These are phyloP conservation scores for Theretra japonica DNA, from an alignment of 2,888 invertebrate species.

Conservation along the genomic window DNA sequence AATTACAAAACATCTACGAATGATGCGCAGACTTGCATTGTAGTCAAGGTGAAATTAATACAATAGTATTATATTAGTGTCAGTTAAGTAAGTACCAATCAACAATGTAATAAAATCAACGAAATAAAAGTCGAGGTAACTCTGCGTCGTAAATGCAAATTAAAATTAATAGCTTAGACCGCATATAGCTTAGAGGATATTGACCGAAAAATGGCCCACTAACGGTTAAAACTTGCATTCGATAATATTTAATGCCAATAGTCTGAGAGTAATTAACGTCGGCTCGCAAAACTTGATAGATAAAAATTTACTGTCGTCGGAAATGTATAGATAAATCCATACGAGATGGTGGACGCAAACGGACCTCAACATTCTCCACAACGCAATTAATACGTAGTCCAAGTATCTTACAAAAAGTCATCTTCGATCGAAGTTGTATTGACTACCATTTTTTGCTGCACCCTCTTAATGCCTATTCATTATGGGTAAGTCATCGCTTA, in stretches of 20 bases:
- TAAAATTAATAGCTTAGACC: conserved; percentile 10
- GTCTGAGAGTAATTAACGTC: conserved; percentile 25
- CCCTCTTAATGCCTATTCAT: background rate
- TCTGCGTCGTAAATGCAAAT: conserved; percentile 3
- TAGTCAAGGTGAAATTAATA: background rate
- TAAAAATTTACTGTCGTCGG: background rate
- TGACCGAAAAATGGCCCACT: conserved; percentile 30
- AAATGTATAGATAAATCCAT: background rate
- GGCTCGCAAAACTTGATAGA: background rate
- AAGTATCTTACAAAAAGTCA: background rate
- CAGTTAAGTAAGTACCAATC: background rate
- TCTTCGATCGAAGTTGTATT: background rate
- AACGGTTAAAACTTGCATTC: conserved; percentile 25
- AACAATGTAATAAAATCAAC: background rate
- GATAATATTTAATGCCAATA: conserved; percentile 22
- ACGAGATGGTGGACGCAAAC: background rate
- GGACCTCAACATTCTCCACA: background rate
- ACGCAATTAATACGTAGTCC: background rate
- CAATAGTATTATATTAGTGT: background rate
- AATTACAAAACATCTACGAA: background rate
- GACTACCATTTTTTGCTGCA: conserved; percentile 3
- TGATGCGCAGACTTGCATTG: background rate
- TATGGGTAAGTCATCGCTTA: conserved; percentile 5
- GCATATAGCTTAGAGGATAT: conserved; percentile 28
- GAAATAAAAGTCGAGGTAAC: background rate